These are phyloP conservation scores for Lophotis ruficrista DNA, from an alignment of 2,113 vertebrate species.

Conservation along the genomic window DNA sequence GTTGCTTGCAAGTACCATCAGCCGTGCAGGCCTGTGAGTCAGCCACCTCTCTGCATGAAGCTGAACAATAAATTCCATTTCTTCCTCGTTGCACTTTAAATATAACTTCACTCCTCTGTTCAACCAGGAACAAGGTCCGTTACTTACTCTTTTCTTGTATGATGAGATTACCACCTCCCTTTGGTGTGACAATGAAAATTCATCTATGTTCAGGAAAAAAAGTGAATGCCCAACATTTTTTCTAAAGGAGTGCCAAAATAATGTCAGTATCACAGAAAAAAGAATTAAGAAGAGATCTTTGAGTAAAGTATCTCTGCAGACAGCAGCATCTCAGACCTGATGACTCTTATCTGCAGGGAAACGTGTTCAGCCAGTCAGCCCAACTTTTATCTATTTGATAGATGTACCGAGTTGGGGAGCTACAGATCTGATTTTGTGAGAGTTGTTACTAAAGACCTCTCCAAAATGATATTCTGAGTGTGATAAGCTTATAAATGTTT, in stretches of 20 bases:
- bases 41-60: slow-evolving; percentile 50
- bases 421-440: background rate
- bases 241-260: background rate
- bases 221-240: background rate
- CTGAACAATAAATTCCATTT: slow-evolving; percentile 58
- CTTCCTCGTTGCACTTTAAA: slow-evolving; percentile 33
- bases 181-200: background rate
- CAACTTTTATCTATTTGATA: rapidly evolving
- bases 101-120: slow-evolving; percentile 17
- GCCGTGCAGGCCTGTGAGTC: background rate
- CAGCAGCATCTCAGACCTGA: background rate
- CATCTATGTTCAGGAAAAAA: background rate
- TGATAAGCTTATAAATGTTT: background rate
- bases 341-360: background rate
- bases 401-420: background rate
- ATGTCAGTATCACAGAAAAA: background rate
- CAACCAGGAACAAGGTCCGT: background rate
- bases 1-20: background rate
- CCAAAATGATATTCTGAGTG: background rate
- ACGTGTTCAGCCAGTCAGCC: background rate
- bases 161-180: background rate
- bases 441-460: background rate
- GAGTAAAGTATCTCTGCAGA: background rate
- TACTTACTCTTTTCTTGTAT: background rate
- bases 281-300: background rate